Base-by-base conservation (phyloP, 2,113 vertebrate species). In the Dermatemys mawii region DNA sequence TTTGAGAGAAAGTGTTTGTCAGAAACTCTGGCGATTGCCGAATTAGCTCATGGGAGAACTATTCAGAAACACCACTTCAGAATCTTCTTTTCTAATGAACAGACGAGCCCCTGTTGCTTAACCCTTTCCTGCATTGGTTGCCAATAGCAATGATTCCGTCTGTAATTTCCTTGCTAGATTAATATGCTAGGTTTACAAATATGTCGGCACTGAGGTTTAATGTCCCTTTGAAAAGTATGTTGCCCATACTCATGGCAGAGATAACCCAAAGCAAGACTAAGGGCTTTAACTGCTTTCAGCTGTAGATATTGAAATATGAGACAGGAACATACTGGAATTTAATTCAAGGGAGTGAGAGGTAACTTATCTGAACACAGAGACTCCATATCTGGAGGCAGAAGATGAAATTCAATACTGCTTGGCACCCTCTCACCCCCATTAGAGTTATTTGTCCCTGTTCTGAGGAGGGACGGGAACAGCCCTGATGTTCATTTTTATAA, bases 1-100 rank as follows among this genome's bases (percentile, higher is more conserved):
- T 67, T 86, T 97, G 97, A 98, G 96, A 94, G 95, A 96, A 98
- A 98, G 94, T 90, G 84, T 96, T 95, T 97, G 95, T 95, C 95
- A 92, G 96, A 89, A 97, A 95, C 92, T 17, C 86, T 86, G 83
- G 81, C 97, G 97, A 96, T 97, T 96, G 92, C 96, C 92, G 94
- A 92, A 14, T 96, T 93, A 94, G 93, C 96, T 97, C 95, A 97
- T 92, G 94, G 94, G 86, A 96, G 96, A 97, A 96, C 92, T 95
- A 96, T 97, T 97, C 96, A 94, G 95, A 95, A 96, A 92, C 92
- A 89, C 91, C 95, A 26, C 93, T 92, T 93, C 89, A 95, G 93
- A 95, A 91, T 94, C 93, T 88, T 49, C 81, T 91, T 90, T 92
- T 78, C 76, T 81, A 87, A 93, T 91, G 46, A 93, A 81, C 2